These are phyloP conservation scores for Idaea straminata DNA, from an alignment of 2,888 invertebrate species.

Conservation along the genomic window DNA sequence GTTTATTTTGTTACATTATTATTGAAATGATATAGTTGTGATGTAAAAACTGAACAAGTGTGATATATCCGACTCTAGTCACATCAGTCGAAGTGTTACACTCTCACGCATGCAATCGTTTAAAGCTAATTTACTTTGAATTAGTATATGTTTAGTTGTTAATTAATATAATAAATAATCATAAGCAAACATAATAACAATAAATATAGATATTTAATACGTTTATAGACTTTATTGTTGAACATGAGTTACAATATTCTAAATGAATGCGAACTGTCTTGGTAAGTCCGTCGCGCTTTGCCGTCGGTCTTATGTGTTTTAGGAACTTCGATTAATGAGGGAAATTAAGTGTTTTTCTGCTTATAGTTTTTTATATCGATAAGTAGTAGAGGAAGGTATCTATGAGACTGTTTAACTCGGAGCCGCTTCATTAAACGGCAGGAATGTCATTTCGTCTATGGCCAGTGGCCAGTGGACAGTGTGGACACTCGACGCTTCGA, in stretches of 20 bases:
- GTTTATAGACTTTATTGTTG: neutral
- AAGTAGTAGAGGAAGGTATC: neutral
- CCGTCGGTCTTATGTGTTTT: no score
- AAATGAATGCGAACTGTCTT: neutral
- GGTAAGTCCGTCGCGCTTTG: no score
- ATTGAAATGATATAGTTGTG: neutral
- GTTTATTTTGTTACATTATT: neutral
- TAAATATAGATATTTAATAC: neutral
- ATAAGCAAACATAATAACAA: neutral
- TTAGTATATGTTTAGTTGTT: neutral
- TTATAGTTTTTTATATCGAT: neutral
- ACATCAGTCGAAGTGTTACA: neutral
- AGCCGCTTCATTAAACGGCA: constrained; percentile 54
- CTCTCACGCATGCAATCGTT: neutral
- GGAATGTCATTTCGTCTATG: constrained; percentile 62
- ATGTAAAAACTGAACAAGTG: neutral
- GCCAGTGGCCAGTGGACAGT: constrained; percentile 17
- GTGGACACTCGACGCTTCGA: constrained; percentile 19
- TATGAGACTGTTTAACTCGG: neutral
- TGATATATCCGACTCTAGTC: neutral
- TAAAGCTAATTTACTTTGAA: neutral
- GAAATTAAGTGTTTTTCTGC: no score
- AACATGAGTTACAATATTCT: neutral
- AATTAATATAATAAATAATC: neutral
- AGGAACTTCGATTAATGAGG: no score